phyloP scores from a whole-genome alignment of 2,888 invertebrate species.

The Rhyacophila evoluta region DNA sequence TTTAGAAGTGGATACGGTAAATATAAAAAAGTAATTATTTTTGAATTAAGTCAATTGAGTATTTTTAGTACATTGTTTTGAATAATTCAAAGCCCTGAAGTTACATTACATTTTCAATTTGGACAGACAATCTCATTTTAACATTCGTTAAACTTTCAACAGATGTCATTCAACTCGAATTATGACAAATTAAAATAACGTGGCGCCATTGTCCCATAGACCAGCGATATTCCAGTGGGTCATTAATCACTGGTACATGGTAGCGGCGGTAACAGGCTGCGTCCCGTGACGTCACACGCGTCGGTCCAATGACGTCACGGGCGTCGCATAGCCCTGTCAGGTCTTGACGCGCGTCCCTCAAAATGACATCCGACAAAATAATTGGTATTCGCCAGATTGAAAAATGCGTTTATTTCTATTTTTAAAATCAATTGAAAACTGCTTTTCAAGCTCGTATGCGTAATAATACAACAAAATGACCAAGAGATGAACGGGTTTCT shows the following conservation, averaged over 20 bases:
- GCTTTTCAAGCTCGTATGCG: too few species aligned
- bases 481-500: too few species aligned
- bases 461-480: too few species aligned
- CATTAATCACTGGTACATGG: neutral
- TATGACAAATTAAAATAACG: neutral
- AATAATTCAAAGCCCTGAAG: too few species aligned
- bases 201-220: neutral
- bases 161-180: neutral
- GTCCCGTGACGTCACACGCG: slow-evolving; percentile 17
- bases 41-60: too few species aligned
- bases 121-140: too few species aligned
- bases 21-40: too few species aligned
- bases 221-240: neutral
- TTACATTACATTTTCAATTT: too few species aligned
- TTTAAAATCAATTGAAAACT: neutral
- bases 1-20: too few species aligned
- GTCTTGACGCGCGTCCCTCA: neutral
- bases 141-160: too few species aligned
- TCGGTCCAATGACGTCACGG: slow-evolving; percentile 1
- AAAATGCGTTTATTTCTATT: neutral
- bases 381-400: neutral
- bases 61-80: too few species aligned
- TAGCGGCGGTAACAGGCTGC: neutral
- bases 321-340: neutral
- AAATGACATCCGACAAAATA: neutral